A percentile compares a stretch with the other conserved stretches of the same genome.
Evolutionary conservation across 2,888 invertebrate species (phyloP).

Genomic region (Meliscaeva auricollis): DNA sequence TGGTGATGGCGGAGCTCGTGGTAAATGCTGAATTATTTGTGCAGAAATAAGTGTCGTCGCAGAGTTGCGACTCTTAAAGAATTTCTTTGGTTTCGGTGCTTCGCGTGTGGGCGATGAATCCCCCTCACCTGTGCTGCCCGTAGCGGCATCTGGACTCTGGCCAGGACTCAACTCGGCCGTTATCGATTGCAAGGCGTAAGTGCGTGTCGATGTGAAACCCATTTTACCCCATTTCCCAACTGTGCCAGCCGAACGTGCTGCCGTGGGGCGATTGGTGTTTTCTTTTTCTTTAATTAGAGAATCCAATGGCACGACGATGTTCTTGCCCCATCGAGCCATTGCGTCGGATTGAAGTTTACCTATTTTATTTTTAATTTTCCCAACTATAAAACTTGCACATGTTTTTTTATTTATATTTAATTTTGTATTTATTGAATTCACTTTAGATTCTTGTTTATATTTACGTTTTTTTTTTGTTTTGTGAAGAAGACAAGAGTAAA

Average conservation of each 20-base stretch:
- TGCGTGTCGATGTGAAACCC: slow-evolving; percentile 95
- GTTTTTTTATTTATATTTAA: slow-evolving; percentile 66
- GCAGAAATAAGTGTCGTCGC: slow-evolving; percentile 85
- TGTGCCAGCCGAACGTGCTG: slow-evolving; percentile 94
- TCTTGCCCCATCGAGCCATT: slow-evolving; percentile 88
- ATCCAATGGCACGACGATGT: slow-evolving; percentile 88
- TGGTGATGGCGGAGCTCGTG: slow-evolving; percentile 81
- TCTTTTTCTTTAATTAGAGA: slow-evolving; percentile 88
- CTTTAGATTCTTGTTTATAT: slow-evolving; percentile 74
- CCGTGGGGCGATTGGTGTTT: slow-evolving; percentile 94
- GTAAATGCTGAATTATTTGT: slow-evolving; percentile 83
- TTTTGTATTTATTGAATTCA: slow-evolving; percentile 71
- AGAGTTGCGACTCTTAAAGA: slow-evolving; percentile 93
- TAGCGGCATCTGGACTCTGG: slow-evolving; percentile 78
- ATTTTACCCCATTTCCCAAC: slow-evolving; percentile 98
- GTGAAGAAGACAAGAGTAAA: slow-evolving; percentile 50
- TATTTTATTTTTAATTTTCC: slow-evolving; percentile 51
- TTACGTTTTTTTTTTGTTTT: slow-evolving; percentile 69
- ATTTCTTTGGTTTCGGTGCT: slow-evolving; percentile 92
- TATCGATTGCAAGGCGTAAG: slow-evolving; percentile 81
- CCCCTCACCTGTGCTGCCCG: slow-evolving; percentile 78
- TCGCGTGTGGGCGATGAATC: slow-evolving; percentile 81
- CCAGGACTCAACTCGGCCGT: slow-evolving; percentile 79
- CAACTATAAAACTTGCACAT: slow-evolving; percentile 48
- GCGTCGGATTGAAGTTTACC: slow-evolving; percentile 62